Base-by-base conservation (phyloP, 2,113 vertebrate genomes). In the Myrmophylax atrothorax region DNA sequence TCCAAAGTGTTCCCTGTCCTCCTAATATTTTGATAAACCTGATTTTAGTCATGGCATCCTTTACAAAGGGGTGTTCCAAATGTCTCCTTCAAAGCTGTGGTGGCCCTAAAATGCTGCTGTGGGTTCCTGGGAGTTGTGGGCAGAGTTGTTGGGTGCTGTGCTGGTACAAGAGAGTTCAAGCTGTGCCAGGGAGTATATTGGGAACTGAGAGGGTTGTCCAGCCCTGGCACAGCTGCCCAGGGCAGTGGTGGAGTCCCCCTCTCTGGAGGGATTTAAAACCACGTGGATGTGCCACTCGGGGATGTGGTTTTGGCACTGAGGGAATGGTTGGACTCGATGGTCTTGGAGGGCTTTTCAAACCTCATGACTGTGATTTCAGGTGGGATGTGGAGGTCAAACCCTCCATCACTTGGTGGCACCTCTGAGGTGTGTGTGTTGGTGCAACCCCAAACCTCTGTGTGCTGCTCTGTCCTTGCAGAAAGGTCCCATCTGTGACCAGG, bases 341-440 rank as follows among this genome's bases (percentile, higher is more conserved):
- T 12, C 26, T 62, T 40, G 37, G 60, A 29, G 60, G 18, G 37
- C 18, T 63, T 63, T 63, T 20, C 60, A 38, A 42, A 20, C 37
- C 38, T 14, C 9, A 14, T 28, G 12, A 63, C 26, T 40, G 8
- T 42, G 38, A 63, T 7, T 20, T 38, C 3, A 10, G 17, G 49
- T 7, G n/a, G 68, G 44, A 7, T 18, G n/a, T 4, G 35, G 44
- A 55, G 18, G 38, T 53, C 29, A 50, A 62, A 8, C 25, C 60
- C 44, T 15, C 2, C 10, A 5, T 14, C 6, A 0, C 17, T 12
- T 22, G 67, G 42, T 18, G 60, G 10, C 7, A 6, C 4, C 19
- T 40, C n/a, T 64, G 37, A 49, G 47, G 18, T 19, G 1, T 0
- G 0, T 10, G 52, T 29, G 26, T 33, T 55, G 46, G 26, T 66